Evolutionary conservation across 1,140 invertebrate species (phyloP), one percentile per base, ranked within the genome.

Genomic region (Andrena cerasifolii): DNA sequence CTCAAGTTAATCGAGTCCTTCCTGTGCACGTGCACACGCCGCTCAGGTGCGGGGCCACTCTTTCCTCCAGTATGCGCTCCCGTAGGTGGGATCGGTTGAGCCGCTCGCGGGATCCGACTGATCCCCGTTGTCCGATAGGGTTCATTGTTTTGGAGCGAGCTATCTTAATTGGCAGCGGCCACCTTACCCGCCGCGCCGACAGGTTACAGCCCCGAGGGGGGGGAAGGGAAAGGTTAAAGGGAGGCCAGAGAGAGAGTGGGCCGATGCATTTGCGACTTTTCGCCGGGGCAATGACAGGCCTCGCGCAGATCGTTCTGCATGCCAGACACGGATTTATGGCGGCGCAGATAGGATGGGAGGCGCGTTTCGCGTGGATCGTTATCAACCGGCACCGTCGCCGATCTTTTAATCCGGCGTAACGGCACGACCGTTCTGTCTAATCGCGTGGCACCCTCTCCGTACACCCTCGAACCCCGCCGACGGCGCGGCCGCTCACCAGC

Each of bases 121-220:
- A 65, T 65, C 45, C 45, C 45, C 77, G 26, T 53, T 66, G 59
- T 65, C 66, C 24, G 53, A 77, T 77, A 49, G 43, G 65, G 65
- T 18, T 79, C 66, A 67, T 70, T 77, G 65, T 63, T 70, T 56
- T 12, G 26, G 31, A 65, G 18, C 54, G 49, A 80, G 58, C 36
- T 58, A 26, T 75, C 73, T 75, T 75, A 76, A 76, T 76, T 76
- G 73, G 53, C 62, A 24, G n/a, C 49, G 45, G 33, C 63, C 73
- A 76, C 73, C 73, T 76, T 76, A 31, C 51, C 61, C 12, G n/a
- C 3, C 10, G 31, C 33, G 16, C 43, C 62, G 62, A 58, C 73
- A 31, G 53, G 36, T 47, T 36, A 18, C 63, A 8, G 21, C 40
- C n/a, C n/a, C n/a, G n/a, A n/a, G n/a, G n/a, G n/a, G n/a, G 0